phyloP scores from a whole-genome alignment of 2,797 vertebrate genomes.

The Gallirallus australis region DNA sequence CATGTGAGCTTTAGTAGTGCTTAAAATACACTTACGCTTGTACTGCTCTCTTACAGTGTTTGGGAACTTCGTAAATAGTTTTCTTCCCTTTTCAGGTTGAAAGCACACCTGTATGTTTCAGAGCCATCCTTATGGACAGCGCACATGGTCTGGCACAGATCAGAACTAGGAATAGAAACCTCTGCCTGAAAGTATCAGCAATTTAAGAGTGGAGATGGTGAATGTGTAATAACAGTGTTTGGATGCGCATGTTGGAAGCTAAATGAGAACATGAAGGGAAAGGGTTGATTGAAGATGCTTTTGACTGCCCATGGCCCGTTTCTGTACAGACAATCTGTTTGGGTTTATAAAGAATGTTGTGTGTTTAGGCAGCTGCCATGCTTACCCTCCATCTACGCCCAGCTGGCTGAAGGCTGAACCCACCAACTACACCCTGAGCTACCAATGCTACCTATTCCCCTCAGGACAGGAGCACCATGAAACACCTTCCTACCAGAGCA shows the following conservation, averaged over 20 bases:
- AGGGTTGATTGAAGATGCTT: neutral
- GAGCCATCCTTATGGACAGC: neutral
- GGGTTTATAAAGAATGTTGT: neutral
- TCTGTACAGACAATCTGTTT: neutral
- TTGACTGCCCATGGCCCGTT: neutral
- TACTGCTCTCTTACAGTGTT: rapidly evolving
- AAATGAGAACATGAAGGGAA: neutral
- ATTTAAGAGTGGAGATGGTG: neutral
- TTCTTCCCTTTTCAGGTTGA: neutral
- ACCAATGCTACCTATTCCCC: neutral
- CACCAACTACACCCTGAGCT: neutral
- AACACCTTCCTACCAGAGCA: neutral
- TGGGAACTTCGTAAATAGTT: neutral
- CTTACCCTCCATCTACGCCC: rapidly evolving
- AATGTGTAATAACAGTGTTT: neutral
- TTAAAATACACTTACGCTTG: neutral
- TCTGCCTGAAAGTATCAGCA: neutral
- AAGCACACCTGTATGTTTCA: neutral
- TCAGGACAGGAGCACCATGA: rapidly evolving
- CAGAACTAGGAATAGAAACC: neutral
- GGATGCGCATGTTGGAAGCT: neutral
- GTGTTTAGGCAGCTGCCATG: neutral
- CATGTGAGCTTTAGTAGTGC: neutral
- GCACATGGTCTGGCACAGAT: neutral
- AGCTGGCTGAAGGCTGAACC: neutral